phyloP scores from a whole-genome alignment of 2,113 vertebrate genomes.

The Pteropus alecto region DNA sequence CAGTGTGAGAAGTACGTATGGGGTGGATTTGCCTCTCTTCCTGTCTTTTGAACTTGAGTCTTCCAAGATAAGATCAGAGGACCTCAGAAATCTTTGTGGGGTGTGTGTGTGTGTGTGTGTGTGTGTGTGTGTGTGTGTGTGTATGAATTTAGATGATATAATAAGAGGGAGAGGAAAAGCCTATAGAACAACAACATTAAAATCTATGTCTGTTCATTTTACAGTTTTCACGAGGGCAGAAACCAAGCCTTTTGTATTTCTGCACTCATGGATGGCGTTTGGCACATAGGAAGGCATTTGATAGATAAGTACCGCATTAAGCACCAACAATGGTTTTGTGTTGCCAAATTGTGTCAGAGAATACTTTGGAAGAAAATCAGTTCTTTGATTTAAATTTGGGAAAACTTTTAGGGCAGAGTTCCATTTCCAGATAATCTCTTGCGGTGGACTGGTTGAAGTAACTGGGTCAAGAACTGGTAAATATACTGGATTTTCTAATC shows the following conservation, averaged over 20 bases:
- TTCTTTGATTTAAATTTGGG: constrained; percentile 40
- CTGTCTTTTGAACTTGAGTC: background rate
- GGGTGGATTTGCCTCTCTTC: background rate
- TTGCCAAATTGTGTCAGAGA: background rate
- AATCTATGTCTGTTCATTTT: background rate
- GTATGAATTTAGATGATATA: background rate
- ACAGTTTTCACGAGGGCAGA: background rate
- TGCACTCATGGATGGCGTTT: background rate
- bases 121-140: background rate
- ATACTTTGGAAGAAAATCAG: constrained; percentile 42
- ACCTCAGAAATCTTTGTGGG: background rate
- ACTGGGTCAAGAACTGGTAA: background rate
- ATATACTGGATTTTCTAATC: background rate
- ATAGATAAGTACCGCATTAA: constrained; percentile 33
- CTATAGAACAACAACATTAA: background rate
- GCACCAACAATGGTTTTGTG: background rate
- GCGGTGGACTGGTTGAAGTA: background rate
- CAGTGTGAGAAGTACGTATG: background rate
- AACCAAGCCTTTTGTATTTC: background rate
- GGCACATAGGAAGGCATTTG: background rate
- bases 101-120: background rate
- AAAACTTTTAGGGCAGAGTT: background rate
- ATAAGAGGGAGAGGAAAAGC: background rate
- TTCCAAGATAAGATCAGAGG: background rate
- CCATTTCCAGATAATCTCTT: background rate